Evolutionary conservation across 2,113 vertebrate species (phyloP).

Genomic region (Cyphomyrus plagiostoma): DNA sequence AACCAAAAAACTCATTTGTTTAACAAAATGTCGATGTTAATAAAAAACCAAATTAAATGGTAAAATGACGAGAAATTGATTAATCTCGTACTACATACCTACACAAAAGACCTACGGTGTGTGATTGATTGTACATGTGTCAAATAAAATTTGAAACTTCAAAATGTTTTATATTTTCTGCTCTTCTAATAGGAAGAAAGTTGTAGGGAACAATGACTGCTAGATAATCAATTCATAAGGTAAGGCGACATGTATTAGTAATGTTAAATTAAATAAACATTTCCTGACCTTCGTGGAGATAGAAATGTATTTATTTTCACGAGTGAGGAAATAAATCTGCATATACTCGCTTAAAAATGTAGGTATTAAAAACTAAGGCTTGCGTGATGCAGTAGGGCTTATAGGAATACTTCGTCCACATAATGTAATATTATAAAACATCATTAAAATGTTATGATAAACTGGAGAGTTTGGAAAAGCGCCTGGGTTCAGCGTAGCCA

Average conservation of each 20-base stretch:
- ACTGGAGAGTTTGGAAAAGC: not conserved
- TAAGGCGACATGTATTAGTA: not conserved
- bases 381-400: not conserved
- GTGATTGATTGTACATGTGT: not conserved
- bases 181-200: not conserved
- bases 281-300: not conserved
- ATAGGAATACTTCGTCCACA: not conserved
- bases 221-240: not conserved
- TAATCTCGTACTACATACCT: not conserved
- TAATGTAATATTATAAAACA: not conserved
- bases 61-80: not conserved
- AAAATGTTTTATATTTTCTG: not conserved
- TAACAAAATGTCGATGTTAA: not conserved
- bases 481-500: constrained; percentile 26
- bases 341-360: not conserved
- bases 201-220: not conserved
- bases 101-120: not conserved
- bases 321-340: not conserved
- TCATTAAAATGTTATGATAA: not conserved
- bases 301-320: not conserved
- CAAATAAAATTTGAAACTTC: not conserved
- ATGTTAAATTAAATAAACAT: not conserved
- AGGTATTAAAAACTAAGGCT: not conserved
- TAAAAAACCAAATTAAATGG: not conserved
- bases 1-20: not conserved